These are phyloP conservation scores for Neogale vison DNA, from an alignment of 2,113 vertebrate genomes.

Conservation along the genomic window DNA sequence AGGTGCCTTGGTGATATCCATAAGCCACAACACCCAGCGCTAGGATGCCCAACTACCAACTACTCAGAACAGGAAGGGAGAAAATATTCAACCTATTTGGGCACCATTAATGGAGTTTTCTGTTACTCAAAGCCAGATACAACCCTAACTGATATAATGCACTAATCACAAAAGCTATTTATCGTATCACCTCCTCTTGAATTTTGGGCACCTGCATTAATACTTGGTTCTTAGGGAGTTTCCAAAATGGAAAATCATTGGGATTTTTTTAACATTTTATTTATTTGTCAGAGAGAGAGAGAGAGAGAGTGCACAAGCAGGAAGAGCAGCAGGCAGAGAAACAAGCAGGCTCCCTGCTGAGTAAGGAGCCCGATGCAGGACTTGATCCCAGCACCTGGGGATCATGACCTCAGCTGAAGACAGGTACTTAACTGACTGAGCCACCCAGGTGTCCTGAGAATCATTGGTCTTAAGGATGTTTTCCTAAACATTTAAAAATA, in stretches of 20 bases:
- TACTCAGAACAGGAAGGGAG: background rate
- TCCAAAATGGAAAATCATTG: background rate
- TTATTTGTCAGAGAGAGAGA: background rate
- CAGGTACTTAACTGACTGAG: background rate
- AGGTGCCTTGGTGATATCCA: background rate
- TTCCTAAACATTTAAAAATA: slow-evolving; percentile 37
- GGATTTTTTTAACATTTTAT: background rate
- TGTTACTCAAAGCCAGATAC: background rate
- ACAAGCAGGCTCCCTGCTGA: background rate
- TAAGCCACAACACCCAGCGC: background rate
- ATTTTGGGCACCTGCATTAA: background rate
- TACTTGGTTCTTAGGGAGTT: background rate
- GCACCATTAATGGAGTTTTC: background rate
- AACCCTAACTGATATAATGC: background rate
- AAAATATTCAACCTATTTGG: background rate
- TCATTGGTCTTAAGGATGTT: background rate
- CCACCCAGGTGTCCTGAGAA: background rate
- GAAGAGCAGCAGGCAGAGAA: background rate
- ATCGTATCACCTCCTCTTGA: background rate
- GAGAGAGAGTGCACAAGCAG: too few species aligned
- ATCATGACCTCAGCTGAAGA: background rate
- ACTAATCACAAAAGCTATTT: background rate
- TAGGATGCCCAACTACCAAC: background rate
- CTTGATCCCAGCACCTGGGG: background rate
- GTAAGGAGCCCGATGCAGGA: background rate